Evolutionary conservation across 2,888 invertebrate species (phyloP), one percentile per base, ranked within the genome.

Genomic region (Clusia tigrina): DNA sequence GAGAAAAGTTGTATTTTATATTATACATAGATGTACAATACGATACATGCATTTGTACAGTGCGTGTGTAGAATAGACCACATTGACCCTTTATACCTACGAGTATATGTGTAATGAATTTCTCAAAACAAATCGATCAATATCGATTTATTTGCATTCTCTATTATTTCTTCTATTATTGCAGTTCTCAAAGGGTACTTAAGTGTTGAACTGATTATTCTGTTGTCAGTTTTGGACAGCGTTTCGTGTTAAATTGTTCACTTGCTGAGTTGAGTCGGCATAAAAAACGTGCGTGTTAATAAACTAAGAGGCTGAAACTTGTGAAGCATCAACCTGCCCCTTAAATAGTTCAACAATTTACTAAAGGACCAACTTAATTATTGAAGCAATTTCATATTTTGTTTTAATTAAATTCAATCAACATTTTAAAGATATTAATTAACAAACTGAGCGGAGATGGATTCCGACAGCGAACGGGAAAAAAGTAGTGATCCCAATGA

Each of bases 401-500:
- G n/a, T n/a, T n/a, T n/a, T n/a, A n/a, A n/a, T n/a, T n/a, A n/a
- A n/a, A n/a, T n/a, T n/a, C n/a, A n/a, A n/a, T n/a, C n/a, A n/a
- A n/a, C n/a, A n/a, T n/a, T n/a, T n/a, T n/a, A n/a, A n/a, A n/a
- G n/a, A n/a, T n/a, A n/a, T n/a, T n/a, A n/a, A n/a, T n/a, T n/a
- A n/a, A 71, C 67, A 60, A 73, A 74, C 37, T n/a, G n/a, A n/a
- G n/a, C n/a, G n/a, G n/a, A n/a, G n/a, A 67, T 73, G 60, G 76
- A 74, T 17, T 69, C 71, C 26, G 72, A 72, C 38, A 66, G 59
- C 6, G 62, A 69, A 23, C 62, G 74, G 42, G 76, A 69, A 9
- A 74, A 72, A 53, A 76, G 74, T 68, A 74, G 76, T 54, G 74
- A 76, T 70, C 74, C 74, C 18, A 74, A 74, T 32, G 71, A 74